Evolutionary conservation across 2,888 invertebrate genomes (phyloP).

Genomic region (Phengaris alcon): DNA sequence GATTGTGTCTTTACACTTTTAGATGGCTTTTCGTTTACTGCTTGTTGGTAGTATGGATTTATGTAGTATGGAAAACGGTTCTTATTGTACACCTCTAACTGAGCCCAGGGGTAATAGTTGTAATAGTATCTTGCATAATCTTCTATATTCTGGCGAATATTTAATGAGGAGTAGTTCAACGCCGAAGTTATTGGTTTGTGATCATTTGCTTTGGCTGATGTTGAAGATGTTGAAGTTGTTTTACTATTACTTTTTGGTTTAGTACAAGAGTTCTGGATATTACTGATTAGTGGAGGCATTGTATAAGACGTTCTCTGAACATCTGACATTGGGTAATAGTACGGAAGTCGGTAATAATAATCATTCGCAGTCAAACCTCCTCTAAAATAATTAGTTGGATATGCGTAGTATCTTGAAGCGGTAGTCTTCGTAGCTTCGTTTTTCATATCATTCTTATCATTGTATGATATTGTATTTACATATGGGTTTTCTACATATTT

Average conservation of each 20-base stretch:
- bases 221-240: conserved; percentile 33
- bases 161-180: conserved; percentile 57
- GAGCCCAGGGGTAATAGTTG: conserved; percentile 45
- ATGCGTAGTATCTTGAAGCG: conserved; percentile 35
- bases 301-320: conserved; percentile 51
- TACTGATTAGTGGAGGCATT: conserved; percentile 31
- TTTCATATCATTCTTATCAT: conserved; percentile 43
- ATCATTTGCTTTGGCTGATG: background rate
- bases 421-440: conserved; percentile 40
- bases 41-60: conserved; percentile 38
- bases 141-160: conserved; percentile 47
- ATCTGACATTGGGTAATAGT: conserved; percentile 54
- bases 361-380: conserved; percentile 45
- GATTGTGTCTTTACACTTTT: background rate
- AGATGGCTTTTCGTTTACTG: conserved; percentile 36
- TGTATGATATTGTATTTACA: conserved; percentile 30
- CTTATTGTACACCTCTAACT: conserved; percentile 43
- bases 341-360: conserved; percentile 50
- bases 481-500: conserved; percentile 26
- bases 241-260: conserved; percentile 35
- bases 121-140: conserved; percentile 41
- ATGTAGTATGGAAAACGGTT: conserved; percentile 40
- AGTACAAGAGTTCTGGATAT: conserved; percentile 35
- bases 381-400: conserved; percentile 44
- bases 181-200: background rate